Base-by-base conservation (phyloP, 1,140 invertebrate species). In the Phymorhynchus buccinoides region DNA sequence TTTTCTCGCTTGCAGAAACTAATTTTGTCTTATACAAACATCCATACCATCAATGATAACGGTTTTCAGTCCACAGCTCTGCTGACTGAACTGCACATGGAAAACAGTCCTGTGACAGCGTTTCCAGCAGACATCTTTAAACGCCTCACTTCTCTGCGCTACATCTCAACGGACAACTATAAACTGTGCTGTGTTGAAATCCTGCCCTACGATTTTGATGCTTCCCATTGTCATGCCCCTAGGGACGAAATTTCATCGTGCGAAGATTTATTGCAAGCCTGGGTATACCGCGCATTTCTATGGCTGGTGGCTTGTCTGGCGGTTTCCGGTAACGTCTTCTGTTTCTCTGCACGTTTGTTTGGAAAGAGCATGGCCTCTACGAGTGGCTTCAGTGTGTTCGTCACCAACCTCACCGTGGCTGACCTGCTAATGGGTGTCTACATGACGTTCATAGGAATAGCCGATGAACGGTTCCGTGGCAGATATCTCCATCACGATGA, bases 241-340 rank as follows among this genome's bases (percentile, higher is more conserved):
- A 48, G 35, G 1, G 81, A 86, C 56, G 85, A 86, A 78, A 83
- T 90, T 42, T 90, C 89, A 7, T 90, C 89, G 1, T 90, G 89
- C 66, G 75, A 81, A n/a, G 84, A 90, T 73, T 44, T 90, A 30
- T 80, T 90, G 75, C 44, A 75, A n/a, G 80, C 83, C 22, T 42
- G 80, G n/a, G 12, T 80, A 30, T 83, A 89, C 14, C 82, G 86
- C 3, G 84, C 86, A 9, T 80, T 80, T 14, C 80, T 90, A 1
- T 90, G 88, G 89, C 32, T 89, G 16, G 73, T 88, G 6, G 88
- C 86, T 16, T 18, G 86, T 12, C n/a, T 80, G 27, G 89, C 89
- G 14, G 16, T 90, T 1, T 1, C 85, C n/a, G 90, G 90, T 16
- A 90, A 90, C 81, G 42, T 81, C 48, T 52, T 52, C 48, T 52